Conservation (phyloP, 2,888 invertebrate genomes). For the Pycnomerus fuliginosus region DNA sequence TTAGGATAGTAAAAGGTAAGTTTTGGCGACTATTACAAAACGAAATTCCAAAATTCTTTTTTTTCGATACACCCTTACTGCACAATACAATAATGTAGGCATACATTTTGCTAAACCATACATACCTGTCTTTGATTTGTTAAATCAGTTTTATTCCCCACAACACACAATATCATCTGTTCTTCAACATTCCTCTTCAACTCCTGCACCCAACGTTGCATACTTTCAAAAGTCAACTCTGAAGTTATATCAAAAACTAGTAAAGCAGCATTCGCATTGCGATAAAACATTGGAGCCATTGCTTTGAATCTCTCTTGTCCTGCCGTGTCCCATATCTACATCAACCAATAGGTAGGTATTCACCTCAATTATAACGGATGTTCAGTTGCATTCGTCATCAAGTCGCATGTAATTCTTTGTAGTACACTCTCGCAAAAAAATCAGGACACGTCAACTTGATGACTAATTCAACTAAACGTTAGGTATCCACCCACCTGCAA, state of each 20-base stretch:
- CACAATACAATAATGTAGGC: too few species aligned
- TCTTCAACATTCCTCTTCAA: slow-evolving; percentile 75
- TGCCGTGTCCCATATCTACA: slow-evolving; percentile 87
- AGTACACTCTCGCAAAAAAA: too few species aligned
- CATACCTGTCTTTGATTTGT: slow-evolving; percentile 63
- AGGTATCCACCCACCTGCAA: slow-evolving; percentile 65
- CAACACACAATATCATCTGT: slow-evolving; percentile 73
- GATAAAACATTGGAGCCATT: slow-evolving; percentile 94
- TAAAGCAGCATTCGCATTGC: slow-evolving; percentile 87
- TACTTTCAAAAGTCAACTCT: slow-evolving; percentile 69
- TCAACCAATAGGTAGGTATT: background rate
- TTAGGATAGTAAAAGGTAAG: too few species aligned
- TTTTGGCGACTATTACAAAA: too few species aligned
- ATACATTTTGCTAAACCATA: too few species aligned
- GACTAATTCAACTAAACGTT: too few species aligned
- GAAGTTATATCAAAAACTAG: slow-evolving; percentile 85
- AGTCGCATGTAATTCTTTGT: too few species aligned
- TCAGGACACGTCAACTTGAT: too few species aligned
- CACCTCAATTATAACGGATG: background rate
- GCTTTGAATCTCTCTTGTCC: slow-evolving; percentile 86
- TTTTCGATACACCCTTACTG: too few species aligned
- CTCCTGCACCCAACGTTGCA: slow-evolving; percentile 86
- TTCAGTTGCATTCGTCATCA: too few species aligned
- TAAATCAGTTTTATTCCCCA: slow-evolving; percentile 86
- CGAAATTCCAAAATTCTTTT: too few species aligned